These are phyloP conservation scores for Drymonia ruficornis DNA, from an alignment of 2,888 invertebrate species.

Conservation along the genomic window DNA sequence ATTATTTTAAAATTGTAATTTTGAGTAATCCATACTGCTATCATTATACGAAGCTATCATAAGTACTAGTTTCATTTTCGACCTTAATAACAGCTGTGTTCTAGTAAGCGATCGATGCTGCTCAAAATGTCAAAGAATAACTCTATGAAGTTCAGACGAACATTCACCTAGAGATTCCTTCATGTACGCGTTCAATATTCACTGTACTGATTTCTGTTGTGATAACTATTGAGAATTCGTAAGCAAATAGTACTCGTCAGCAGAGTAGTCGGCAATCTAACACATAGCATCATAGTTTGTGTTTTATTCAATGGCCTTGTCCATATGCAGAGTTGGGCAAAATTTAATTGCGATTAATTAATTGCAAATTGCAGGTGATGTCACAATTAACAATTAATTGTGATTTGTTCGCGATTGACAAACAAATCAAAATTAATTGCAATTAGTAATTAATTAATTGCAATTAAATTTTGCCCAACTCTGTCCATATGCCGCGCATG, in stretches of 20 bases:
- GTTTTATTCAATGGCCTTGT: not conserved
- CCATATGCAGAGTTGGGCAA: too few species aligned
- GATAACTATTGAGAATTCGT: slow-evolving; percentile 46
- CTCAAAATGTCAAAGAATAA: slow-evolving; percentile 2
- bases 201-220: slow-evolving; percentile 39
- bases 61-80: slow-evolving; percentile 38
- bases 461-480: too few species aligned
- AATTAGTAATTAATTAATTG: too few species aligned
- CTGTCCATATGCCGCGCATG: too few species aligned
- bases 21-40: slow-evolving; percentile 37
- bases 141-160: slow-evolving; percentile 27
- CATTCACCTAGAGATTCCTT: slow-evolving; percentile 26
- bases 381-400: too few species aligned
- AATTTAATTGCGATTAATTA: too few species aligned
- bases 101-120: not conserved
- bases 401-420: too few species aligned
- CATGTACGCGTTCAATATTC: slow-evolving; percentile 21
- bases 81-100: slow-evolving; percentile 16
- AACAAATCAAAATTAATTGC: too few species aligned
- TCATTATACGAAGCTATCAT: slow-evolving; percentile 38
- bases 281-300: not conserved
- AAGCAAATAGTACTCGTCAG: slow-evolving; percentile 50
- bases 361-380: too few species aligned
- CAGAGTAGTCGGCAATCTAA: slow-evolving; percentile 24
- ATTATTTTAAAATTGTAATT: slow-evolving; percentile 33